Evolutionary conservation across 2,888 invertebrate genomes (phyloP).

Genomic region (Antheraea yamamai): DNA sequence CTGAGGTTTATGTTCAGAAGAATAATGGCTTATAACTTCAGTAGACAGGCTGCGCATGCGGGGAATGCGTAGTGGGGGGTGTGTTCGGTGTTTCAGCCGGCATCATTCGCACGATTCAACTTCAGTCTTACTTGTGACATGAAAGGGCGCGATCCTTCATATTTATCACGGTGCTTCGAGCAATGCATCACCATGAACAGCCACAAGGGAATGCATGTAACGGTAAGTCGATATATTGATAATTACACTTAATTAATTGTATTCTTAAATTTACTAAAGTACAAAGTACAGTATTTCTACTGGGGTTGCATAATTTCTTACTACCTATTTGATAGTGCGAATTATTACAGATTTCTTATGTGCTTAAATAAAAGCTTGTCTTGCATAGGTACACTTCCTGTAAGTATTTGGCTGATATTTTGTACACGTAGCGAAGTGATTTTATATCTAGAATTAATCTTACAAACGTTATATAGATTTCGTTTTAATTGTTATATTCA

Average conservation of each 20-base stretch:
- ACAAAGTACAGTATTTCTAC: background rate
- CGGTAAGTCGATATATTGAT: constrained; percentile 57
- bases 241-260: background rate
- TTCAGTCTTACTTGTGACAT: constrained; percentile 82
- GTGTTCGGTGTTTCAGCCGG: constrained; percentile 69
- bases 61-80: constrained; percentile 44
- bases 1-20: constrained; percentile 40
- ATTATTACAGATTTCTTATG: background rate
- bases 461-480: background rate
- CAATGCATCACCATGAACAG: constrained; percentile 87
- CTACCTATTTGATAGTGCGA: background rate
- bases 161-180: constrained; percentile 84
- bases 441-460: background rate
- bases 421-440: background rate
- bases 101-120: constrained; percentile 52
- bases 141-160: constrained; percentile 80
- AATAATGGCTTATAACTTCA: constrained; percentile 39
- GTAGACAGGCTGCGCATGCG: constrained; percentile 60
- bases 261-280: background rate
- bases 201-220: constrained; percentile 82
- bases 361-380: constrained; percentile 8
- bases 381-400: background rate
- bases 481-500: background rate
- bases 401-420: background rate
- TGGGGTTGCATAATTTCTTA: background rate